A percentile compares a stretch with the other conserved stretches of the same genome.
phyloP scores from a whole-genome alignment of 1,140 invertebrate genomes.

The Micrasema minimum region DNA sequence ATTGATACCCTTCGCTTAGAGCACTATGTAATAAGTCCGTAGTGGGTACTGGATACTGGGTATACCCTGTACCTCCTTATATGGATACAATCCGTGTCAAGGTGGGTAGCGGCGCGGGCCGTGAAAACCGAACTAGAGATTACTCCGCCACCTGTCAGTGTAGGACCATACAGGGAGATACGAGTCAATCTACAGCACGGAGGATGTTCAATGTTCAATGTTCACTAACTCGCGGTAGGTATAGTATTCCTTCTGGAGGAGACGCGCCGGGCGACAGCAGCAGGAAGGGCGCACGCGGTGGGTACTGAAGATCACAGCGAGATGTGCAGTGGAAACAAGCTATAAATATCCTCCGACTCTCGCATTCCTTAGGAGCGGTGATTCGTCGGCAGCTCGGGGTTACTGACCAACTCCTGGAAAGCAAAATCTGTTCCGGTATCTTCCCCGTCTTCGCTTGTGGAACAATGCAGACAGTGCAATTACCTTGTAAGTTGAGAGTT shows the following conservation, averaged over 20 bases:
- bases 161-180: neutral
- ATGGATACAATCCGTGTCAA: constrained; percentile 50
- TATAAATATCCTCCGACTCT: constrained; percentile 24
- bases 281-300: constrained; percentile 16
- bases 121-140: constrained; percentile 23
- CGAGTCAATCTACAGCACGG: no score
- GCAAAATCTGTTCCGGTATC: constrained; percentile 14
- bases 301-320: constrained; percentile 27
- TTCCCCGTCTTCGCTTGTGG: neutral
- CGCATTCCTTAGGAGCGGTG: constrained; percentile 19
- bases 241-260: no score
- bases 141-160: constrained; percentile 9
- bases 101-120: constrained; percentile 28
- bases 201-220: no score
- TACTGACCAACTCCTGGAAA: constrained; percentile 36
- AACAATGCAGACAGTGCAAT: no score
- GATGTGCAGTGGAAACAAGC: constrained; percentile 20
- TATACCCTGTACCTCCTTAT: constrained; percentile 43
- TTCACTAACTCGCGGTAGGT: no score
- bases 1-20: constrained; percentile 8
- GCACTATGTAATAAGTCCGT: neutral
- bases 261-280: constrained; percentile 7
- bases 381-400: constrained; percentile 27
- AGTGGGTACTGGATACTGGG: no score
- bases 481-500: no score